Evolutionary conservation across 2,797 vertebrate species (phyloP).

Genomic region (Ataeniobius toweri): DNA sequence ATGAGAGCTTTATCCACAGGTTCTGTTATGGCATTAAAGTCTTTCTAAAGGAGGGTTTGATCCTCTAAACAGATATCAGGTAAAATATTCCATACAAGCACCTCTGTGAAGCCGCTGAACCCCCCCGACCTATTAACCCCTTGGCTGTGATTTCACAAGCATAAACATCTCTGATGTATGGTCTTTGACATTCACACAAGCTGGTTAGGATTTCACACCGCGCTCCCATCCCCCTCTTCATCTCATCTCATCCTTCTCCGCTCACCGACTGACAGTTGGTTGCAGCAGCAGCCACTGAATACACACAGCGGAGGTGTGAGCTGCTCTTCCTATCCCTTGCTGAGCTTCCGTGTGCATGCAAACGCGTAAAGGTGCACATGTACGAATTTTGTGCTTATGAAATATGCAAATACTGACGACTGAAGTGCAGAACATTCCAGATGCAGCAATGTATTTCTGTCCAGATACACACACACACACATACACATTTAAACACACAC

Average conservation of each 20-base stretch:
- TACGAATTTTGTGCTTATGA: constrained; percentile 6
- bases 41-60: constrained; percentile 33
- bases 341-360: constrained; percentile 44
- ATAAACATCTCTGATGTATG: constrained; percentile 56
- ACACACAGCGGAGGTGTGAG: constrained; percentile 51
- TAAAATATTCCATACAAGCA: constrained; percentile 31
- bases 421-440: background rate
- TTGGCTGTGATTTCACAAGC: constrained; percentile 41
- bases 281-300: constrained; percentile 51
- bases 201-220: constrained; percentile 54
- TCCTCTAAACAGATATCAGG: constrained; percentile 29
- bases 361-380: constrained; percentile 28
- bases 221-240: constrained; percentile 22
- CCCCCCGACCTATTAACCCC: constrained; percentile 49
- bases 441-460: constrained; percentile 34
- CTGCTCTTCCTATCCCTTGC: constrained; percentile 54
- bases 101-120: constrained; percentile 28
- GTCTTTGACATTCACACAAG: constrained; percentile 50
- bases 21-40: constrained; percentile 33
- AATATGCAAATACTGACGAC: constrained; percentile 6
- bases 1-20: constrained; percentile 23
- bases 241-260: constrained; percentile 13
- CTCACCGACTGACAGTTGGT: constrained; percentile 57
- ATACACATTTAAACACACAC: constrained; percentile 11
- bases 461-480: constrained; percentile 15